Evolutionary conservation across 2,888 invertebrate species (phyloP).

Genomic region (Lithophane semibrunnea): DNA sequence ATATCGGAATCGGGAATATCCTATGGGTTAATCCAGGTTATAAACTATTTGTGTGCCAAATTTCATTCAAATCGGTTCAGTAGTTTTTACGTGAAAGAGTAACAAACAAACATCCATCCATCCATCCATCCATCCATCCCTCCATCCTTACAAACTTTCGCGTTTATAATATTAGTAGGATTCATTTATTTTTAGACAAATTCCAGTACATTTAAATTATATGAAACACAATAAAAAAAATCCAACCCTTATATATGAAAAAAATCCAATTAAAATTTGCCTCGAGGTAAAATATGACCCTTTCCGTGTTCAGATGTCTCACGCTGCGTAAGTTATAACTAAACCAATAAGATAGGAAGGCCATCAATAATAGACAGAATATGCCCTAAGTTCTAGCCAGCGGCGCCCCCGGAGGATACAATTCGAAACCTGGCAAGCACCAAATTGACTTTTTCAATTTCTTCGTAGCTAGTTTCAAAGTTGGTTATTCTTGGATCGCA

Average conservation of each 20-base stretch:
- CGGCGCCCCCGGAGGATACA: background rate
- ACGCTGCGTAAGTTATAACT: background rate
- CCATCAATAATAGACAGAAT: background rate
- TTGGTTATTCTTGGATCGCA: background rate
- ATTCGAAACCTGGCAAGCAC: background rate
- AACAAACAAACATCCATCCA: too few species aligned
- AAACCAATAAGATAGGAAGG: background rate
- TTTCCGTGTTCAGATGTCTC: background rate
- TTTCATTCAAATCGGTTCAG: too few species aligned
- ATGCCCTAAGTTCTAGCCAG: background rate
- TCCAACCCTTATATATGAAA: background rate
- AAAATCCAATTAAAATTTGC: conserved; percentile 20
- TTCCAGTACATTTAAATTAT: too few species aligned
- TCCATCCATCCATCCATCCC: too few species aligned
- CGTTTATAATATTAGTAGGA: too few species aligned
- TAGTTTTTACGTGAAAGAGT: too few species aligned
- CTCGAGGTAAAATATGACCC: conserved; percentile 13
- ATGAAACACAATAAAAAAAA: background rate
- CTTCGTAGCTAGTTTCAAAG: background rate
- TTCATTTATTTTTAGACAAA: too few species aligned
- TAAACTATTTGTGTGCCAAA: too few species aligned
- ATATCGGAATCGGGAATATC: too few species aligned
- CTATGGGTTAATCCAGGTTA: too few species aligned
- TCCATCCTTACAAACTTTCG: too few species aligned
- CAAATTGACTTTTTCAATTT: conserved; percentile 7